Evolutionary conservation across 2,113 vertebrate genomes (phyloP), one percentile per base, ranked within the genome.

Genomic region (Heteronetta atricapilla): DNA sequence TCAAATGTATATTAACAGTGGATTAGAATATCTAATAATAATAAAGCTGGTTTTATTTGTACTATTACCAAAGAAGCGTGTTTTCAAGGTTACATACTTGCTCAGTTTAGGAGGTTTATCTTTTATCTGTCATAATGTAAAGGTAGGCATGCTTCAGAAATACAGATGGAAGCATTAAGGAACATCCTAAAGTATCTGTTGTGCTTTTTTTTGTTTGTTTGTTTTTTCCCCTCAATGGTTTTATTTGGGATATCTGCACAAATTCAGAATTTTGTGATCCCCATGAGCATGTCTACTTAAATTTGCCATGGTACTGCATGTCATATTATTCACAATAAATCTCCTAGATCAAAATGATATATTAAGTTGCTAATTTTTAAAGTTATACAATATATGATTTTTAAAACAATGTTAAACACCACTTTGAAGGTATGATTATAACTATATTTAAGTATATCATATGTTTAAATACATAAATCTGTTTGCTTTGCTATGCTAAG

Each of bases 161-260:
- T 59, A 11, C 0, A 0, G n/a, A 23, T 1, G 0, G 44, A 44
- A 72, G 23, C 23, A 17, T 82, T 90, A 22, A 58, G 26, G 19
- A 25, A 20, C 33, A 44, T 92, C 23, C 53, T 62, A 31, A 86
- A 73, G 68, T 48, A 7, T 68, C 26, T 76, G 34, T 42, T 53
- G 7, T 53, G 16, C 16, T 17, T 17, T 44, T 44, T 44, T 44
- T 44, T 44, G 7, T 44, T 44, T 46, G 16, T 18, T 46, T 22
- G 21, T 48, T 48, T 48, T 48, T 48, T 10, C 56, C 84, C 86
- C 23, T 75, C 31, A n/a, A 0, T 68, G 13, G 12, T 72, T 93
- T 86, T 78, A 11, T 70, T 6, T 2, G 10, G 0, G 1, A 59
- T 64, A 22, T 53, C 10, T 60, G 4, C n/a, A n/a, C 64, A 36